These are phyloP conservation scores for Dromas ardeola DNA, from an alignment of 2,113 vertebrate species.

Conservation along the genomic window DNA sequence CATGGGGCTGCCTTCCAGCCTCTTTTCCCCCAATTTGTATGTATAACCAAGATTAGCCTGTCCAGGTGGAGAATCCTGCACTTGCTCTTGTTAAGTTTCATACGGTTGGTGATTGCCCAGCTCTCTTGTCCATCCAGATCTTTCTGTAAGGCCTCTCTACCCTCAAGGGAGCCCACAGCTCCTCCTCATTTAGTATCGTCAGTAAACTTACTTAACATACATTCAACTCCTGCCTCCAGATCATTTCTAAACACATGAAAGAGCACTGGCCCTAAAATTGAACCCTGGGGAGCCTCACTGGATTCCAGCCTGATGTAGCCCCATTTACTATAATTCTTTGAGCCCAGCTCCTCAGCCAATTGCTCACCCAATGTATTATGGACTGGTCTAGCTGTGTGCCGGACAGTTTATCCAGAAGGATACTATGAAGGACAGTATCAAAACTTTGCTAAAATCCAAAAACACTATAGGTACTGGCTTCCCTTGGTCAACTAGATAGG, in stretches of 20 bases:
- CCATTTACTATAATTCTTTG: background rate
- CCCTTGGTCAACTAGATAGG: background rate
- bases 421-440: background rate
- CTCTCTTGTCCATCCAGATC: background rate
- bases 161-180: background rate
- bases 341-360: background rate
- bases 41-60: background rate
- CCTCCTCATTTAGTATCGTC: background rate
- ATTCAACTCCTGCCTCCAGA: background rate
- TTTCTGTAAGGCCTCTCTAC: background rate
- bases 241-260: background rate
- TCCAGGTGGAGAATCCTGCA: background rate
- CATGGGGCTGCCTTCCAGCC: background rate
- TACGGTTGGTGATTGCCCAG: background rate
- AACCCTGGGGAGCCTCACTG: background rate
- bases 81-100: background rate
- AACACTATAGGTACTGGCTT: background rate
- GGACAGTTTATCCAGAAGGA: background rate
- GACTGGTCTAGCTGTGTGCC: background rate
- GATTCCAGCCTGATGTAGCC: background rate
- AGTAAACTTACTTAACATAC: background rate
- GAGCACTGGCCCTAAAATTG: background rate
- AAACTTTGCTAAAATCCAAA: background rate
- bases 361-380: background rate
- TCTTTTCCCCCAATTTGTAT: background rate